Conservation (phyloP, 2,113 vertebrate species). For the Rhodinocichla rosea region DNA sequence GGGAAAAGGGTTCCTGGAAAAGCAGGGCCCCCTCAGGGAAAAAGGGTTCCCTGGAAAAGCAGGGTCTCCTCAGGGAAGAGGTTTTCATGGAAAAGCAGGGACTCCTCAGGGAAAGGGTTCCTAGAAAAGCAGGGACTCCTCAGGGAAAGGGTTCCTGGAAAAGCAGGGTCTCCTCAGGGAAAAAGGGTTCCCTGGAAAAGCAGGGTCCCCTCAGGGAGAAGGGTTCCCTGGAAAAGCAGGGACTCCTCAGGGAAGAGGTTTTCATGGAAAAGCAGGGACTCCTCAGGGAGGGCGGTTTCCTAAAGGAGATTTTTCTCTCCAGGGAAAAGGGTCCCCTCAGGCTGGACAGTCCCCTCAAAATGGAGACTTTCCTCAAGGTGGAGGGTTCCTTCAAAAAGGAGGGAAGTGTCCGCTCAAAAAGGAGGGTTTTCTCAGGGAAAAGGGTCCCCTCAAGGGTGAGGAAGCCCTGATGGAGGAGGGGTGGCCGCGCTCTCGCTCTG, state of each 20-base stretch:
- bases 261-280: too few relatives aligned
- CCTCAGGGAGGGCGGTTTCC: not conserved
- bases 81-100: not conserved
- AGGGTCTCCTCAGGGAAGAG: too few relatives aligned
- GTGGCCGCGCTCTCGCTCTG: rapidly evolving
- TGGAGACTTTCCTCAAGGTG: rapidly evolving
- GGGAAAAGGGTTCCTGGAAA: not conserved
- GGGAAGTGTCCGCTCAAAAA: not conserved
- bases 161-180: not conserved
- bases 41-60: too few relatives aligned
- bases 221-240: too few relatives aligned
- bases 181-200: too few relatives aligned
- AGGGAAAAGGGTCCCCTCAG: not conserved
- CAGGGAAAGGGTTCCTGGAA: too few relatives aligned
- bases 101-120: not conserved
- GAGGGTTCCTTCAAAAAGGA: not conserved
- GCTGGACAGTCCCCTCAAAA: rapidly evolving
- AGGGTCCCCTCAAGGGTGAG: not conserved
- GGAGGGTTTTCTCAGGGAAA: too few relatives aligned
- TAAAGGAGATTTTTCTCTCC: rapidly evolving
- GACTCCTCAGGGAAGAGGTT: rapidly evolving
- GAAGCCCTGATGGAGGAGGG: rapidly evolving
- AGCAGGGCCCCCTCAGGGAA: not conserved
- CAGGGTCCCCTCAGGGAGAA: too few relatives aligned
- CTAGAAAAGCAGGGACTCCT: too few relatives aligned